These are phyloP conservation scores for Aurelia aurita DNA, from an alignment of 30 jellyfish, hydroid and myxozoan genomes.

Conservation along the genomic window DNA sequence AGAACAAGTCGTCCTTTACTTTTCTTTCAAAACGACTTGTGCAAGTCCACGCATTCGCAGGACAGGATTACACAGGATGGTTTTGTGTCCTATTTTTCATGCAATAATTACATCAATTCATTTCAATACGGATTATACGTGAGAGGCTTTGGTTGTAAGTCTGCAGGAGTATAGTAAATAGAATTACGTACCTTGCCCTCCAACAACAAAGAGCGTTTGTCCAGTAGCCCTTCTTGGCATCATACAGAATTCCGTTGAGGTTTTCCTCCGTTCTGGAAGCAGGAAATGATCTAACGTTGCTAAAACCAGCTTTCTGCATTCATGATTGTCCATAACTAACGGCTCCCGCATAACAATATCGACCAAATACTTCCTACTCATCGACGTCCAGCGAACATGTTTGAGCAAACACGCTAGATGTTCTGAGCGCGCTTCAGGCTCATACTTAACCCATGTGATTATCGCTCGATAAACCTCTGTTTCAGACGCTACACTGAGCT, in stretches of 20 bases:
- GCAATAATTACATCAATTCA: too few species aligned
- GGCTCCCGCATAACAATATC: conserved; percentile 79
- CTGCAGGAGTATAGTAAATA: background rate
- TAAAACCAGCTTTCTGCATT: conserved; percentile 65
- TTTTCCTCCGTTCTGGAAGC: conserved; percentile 76
- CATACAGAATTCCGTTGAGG: background rate
- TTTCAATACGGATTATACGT: too few species aligned
- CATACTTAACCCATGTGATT: conserved; percentile 72
- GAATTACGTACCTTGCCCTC: conserved; percentile 80
- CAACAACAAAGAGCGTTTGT: conserved; percentile 70
- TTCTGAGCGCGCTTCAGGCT: conserved; percentile 25
- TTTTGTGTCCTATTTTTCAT: too few species aligned
- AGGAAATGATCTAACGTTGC: conserved; percentile 70
- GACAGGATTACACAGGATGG: too few species aligned
- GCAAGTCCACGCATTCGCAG: too few species aligned
- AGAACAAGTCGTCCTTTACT: too few species aligned
- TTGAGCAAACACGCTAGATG: conserved; percentile 43
- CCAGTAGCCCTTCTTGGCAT: conserved; percentile 64
- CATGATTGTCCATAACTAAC: conserved; percentile 74
- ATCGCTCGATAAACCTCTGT: conserved; percentile 89
- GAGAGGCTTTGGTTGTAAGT: too few species aligned
- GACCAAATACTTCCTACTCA: conserved; percentile 82
- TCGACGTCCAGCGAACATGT: conserved; percentile 69
- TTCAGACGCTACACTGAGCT: conserved; percentile 78
- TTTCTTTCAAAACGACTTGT: too few species aligned